Conservation (phyloP, 1,140 invertebrate species). For the Proales similis region DNA sequence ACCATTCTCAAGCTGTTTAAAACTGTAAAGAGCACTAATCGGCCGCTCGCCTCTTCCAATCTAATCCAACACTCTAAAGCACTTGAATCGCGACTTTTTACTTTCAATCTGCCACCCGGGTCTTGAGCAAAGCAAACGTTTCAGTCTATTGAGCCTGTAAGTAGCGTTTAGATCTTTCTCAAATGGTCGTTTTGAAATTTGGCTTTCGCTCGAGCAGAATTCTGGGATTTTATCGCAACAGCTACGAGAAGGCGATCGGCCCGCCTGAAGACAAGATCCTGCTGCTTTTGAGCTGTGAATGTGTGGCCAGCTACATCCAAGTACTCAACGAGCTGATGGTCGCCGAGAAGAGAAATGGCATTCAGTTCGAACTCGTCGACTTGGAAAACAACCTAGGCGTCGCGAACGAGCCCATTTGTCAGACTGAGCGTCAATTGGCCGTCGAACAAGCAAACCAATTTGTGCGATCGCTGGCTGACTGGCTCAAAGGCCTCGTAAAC, state of each 20-base stretch:
- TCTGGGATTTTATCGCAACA: constrained; percentile 21
- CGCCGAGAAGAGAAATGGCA: too few relatives aligned
- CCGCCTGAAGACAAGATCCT: constrained; percentile 9
- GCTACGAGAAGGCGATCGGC: constrained; percentile 12
- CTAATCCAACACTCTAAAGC: neutral
- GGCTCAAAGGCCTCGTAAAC: too few relatives aligned
- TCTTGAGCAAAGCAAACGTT: neutral
- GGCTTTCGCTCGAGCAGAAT: constrained; percentile 10
- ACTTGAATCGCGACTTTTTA: neutral
- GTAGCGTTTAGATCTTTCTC: neutral
- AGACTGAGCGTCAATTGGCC: too few relatives aligned
- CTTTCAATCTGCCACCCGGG: neutral
- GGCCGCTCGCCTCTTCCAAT: too few relatives aligned
- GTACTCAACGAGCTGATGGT: constrained; percentile 4
- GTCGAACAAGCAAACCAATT: too few relatives aligned
- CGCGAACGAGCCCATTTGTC: too few relatives aligned
- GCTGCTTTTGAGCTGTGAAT: constrained; percentile 16
- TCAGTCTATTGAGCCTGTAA: constrained; percentile 21
- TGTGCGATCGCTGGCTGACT: too few relatives aligned
- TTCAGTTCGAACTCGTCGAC: too few relatives aligned
- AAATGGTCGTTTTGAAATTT: neutral
- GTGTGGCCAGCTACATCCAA: constrained; percentile 5
- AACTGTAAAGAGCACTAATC: too few relatives aligned
- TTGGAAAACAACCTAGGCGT: too few relatives aligned
- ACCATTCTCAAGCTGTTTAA: constrained; percentile 16